A percentile compares a stretch with the other conserved stretches of the same genome.
Conservation (phyloP, 2,113 vertebrate species). For the Peromyscus californicus region DNA sequence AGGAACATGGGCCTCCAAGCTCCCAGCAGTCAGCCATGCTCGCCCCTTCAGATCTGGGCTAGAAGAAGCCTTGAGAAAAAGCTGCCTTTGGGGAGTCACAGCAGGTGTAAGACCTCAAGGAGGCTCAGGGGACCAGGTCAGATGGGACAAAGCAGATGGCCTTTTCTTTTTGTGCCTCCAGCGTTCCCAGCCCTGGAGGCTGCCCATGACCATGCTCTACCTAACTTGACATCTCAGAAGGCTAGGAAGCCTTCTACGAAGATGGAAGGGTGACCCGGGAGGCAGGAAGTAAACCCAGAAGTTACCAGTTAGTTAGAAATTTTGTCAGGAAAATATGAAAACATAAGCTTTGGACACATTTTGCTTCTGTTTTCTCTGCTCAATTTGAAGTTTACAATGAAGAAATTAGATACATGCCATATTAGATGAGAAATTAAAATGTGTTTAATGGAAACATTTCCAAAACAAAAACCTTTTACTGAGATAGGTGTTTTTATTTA, state of each 20-base stretch:
- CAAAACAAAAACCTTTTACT: not conserved
- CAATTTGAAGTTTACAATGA: not conserved
- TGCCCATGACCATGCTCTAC: not conserved
- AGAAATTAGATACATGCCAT: conserved; percentile 9
- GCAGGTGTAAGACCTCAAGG: not conserved
- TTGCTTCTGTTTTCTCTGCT: not conserved
- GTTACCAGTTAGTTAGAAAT: not conserved
- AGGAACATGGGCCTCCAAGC: not conserved
- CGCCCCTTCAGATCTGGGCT: too few relatives aligned
- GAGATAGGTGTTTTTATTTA: not conserved
- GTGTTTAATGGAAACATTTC: not conserved
- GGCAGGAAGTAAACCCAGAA: not conserved
- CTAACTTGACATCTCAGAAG: not conserved
- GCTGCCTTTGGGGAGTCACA: not conserved
- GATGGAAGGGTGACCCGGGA: not conserved
- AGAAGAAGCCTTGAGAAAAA: not conserved
- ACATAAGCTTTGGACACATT: not conserved
- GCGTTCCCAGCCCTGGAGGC: too few relatives aligned
- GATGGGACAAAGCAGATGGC: not conserved
- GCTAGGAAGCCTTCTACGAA: rapidly evolving
- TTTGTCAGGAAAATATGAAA: not conserved
- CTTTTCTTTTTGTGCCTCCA: not conserved
- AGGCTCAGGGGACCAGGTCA: not conserved
- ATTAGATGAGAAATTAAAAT: not conserved
- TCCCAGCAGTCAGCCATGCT: too few relatives aligned